Conservation (phyloP, 2,797 vertebrate genomes). For the Cheirogaleus major region DNA sequence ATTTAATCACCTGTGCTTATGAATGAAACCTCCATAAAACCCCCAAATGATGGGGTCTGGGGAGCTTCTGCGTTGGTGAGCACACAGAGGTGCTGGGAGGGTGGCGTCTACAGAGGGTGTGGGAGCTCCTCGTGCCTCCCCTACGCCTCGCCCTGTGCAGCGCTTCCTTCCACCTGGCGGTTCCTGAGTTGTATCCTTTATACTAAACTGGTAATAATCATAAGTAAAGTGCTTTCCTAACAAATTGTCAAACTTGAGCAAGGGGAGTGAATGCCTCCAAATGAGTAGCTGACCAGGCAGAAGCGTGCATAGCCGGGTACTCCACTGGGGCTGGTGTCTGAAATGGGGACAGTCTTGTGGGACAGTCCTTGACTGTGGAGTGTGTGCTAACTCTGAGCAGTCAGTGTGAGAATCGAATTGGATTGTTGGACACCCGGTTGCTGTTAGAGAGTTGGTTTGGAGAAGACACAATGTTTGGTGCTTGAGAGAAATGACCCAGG, state of each 20-base stretch:
- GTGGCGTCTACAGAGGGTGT: neutral
- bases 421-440: neutral
- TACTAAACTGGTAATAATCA: neutral
- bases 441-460: neutral
- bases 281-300: neutral
- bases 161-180: neutral
- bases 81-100: too few species aligned
- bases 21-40: neutral
- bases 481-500: neutral
- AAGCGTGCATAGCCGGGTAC: neutral
- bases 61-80: neutral
- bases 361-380: neutral
- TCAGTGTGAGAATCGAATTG: neutral
- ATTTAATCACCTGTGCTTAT: neutral
- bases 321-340: neutral
- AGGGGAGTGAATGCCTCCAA: neutral
- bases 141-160: neutral
- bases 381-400: neutral
- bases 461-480: neutral
- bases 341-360: neutral
- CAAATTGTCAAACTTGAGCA: neutral
- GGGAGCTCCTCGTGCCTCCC: rapidly evolving
- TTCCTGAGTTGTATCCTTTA: neutral
- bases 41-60: neutral
- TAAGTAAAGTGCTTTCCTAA: neutral